phyloP scores from a whole-genome alignment of 2,888 invertebrate species.

The Caenorhabditis becei region DNA sequence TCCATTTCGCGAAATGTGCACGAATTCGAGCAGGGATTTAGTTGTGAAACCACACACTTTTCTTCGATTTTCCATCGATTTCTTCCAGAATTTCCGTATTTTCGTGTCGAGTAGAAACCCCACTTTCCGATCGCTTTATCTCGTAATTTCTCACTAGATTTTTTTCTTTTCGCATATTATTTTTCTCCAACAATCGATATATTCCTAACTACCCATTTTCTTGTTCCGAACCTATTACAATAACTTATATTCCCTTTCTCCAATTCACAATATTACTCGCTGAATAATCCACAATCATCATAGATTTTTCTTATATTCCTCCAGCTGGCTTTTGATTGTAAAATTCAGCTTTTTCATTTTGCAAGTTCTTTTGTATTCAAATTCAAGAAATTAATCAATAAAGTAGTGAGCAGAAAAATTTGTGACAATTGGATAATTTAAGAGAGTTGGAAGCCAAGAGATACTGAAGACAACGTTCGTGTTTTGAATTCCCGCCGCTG shows the following conservation, averaged over 20 bases:
- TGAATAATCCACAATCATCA: neutral
- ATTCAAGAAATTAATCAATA: no score
- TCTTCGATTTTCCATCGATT: no score
- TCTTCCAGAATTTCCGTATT: conserved; percentile 12
- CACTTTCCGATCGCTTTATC: neutral
- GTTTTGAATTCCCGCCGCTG: conserved; percentile 21
- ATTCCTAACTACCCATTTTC: conserved; percentile 5
- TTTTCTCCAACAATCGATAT: neutral
- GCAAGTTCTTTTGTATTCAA: no score
- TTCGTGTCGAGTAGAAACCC: conserved; percentile 25
- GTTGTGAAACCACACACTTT: conserved; percentile 12
- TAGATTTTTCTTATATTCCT: neutral
- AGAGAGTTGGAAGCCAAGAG: neutral
- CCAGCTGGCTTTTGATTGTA: no score
- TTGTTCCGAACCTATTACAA: no score
- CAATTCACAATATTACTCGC: neutral
- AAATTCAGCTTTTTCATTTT: no score
- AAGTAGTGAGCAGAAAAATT: neutral
- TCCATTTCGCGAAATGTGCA: conserved; percentile 20
- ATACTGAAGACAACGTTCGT: neutral
- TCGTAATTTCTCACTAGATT: neutral
- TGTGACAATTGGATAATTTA: no score
- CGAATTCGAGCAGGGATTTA: conserved; percentile 53
- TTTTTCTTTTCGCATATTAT: conserved; percentile 9
- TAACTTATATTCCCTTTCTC: conserved; percentile 4